phyloP scores from a whole-genome alignment of 2,888 invertebrate species.

The Cryptocephalus moraei region DNA sequence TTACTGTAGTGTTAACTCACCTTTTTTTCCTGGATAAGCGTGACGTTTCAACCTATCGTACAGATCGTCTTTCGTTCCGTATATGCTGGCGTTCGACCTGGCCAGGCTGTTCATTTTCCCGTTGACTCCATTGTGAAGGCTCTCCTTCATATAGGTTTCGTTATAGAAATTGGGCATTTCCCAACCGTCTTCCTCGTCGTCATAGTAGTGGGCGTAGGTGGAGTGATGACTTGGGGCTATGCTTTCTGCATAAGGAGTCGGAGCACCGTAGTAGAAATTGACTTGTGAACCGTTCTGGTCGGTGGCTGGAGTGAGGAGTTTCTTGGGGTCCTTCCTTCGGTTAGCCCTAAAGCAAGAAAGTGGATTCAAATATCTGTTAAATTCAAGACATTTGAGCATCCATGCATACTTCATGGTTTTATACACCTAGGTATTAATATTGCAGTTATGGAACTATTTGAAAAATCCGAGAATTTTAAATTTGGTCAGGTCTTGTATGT shows the following conservation, averaged over 20 bases:
- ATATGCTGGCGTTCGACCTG: constrained; percentile 85
- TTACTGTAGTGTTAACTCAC: constrained; percentile 41
- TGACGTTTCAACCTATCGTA: constrained; percentile 92
- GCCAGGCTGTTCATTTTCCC: constrained; percentile 90
- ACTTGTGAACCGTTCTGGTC: constrained; percentile 90
- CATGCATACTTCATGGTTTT: neutral
- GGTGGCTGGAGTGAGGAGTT: constrained; percentile 77
- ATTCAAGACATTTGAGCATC: neutral
- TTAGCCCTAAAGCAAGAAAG: constrained; percentile 50
- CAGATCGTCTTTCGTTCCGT: constrained; percentile 90
- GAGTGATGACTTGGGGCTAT: constrained; percentile 93
- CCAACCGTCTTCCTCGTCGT: constrained; percentile 94
- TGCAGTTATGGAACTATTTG: too few relatives aligned
- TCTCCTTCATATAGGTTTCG: constrained; percentile 92
- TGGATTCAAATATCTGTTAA: neutral
- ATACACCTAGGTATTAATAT: too few relatives aligned
- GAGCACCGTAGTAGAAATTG: constrained; percentile 92
- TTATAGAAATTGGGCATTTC: constrained; percentile 97
- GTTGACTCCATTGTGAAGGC: constrained; percentile 76
- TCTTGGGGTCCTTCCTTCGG: constrained; percentile 83
- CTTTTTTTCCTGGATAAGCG: constrained; percentile 92
- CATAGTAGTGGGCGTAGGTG: constrained; percentile 91
- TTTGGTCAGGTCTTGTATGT: too few relatives aligned
- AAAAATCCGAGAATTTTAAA: too few relatives aligned
- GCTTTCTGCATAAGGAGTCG: constrained; percentile 89